Evolutionary conservation across 2,113 vertebrate species (phyloP), one percentile per base, ranked within the genome.

Genomic region (Periophthalmus modestus): DNA sequence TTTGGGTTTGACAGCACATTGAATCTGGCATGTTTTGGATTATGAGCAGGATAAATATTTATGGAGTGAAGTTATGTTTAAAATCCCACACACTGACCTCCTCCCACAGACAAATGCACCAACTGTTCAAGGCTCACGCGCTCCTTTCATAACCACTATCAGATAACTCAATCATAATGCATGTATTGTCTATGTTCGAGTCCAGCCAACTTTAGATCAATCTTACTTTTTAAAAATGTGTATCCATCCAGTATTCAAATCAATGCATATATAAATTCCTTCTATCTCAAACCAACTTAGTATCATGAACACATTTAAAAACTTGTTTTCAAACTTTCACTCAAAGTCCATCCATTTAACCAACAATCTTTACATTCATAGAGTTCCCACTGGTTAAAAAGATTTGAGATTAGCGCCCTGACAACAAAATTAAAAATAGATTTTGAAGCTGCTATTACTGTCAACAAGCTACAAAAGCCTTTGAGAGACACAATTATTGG

Each of bases 81-180:
- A 69, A 73, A 74, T 84, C 68, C 66, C 48, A 67, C 58, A 75
- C 46, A 28, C 34, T 28, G 39, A 79, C 57, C 46, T 74, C 77
- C 69, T 69, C 73, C 76, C 58, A 54, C 79, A 72, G 71, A 58
- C 75, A 12, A 46, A 59, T 21, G 57, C 50, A 11, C 52, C 66
- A 54, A 13, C 28, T 50, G 23, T 46, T 33, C n/a, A 2, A 68
- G 43, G 67, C 33, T 59, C 55, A 58, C 14, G 28, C 33, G 68
- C 52, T 63, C 58, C 21, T 13, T 14, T 24, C 70, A 67, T 14
- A 39, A 81, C n/a, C 18, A 19, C 18, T 15, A 43, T 39, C 62
- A 19, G 3, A 43, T 19, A 18, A 55, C 52, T 55, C 19, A 5
- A 19, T 55, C 52, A 43, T 43, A 43, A 43, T 10, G 10, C 39